Percentiles rank a stretch among this genome's conserved stretches.
These are phyloP conservation scores for Ranitomeya variabilis DNA, from an alignment of 2,113 vertebrate genomes.

Conservation along the genomic window DNA sequence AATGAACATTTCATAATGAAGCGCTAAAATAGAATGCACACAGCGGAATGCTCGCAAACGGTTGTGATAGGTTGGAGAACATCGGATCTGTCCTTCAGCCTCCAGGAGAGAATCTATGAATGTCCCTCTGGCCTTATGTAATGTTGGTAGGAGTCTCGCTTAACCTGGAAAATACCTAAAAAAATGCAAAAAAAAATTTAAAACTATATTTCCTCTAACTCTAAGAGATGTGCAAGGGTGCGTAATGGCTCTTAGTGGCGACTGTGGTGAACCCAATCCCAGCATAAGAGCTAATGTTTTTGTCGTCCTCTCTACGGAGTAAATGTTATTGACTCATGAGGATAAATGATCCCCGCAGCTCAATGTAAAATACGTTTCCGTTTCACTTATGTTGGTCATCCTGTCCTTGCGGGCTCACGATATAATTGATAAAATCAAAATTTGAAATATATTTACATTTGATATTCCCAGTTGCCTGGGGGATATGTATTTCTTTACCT, in stretches of 20 bases:
- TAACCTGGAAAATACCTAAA: too few species aligned
- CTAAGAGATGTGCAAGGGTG: neutral
- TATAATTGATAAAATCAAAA: constrained; percentile 48
- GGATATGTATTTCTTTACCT: constrained; percentile 25
- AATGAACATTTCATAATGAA: neutral
- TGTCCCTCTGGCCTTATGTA: too few species aligned
- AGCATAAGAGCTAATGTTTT: neutral
- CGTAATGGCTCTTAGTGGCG: neutral
- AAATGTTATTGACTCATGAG: constrained; percentile 36
- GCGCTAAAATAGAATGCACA: too few species aligned
- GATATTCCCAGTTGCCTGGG: constrained; percentile 51
- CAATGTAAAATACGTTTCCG: constrained; percentile 34
- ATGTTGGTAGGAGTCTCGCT: too few species aligned
- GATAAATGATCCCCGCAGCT: constrained; percentile 20
- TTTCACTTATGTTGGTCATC: constrained; percentile 24
- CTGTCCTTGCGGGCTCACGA: constrained; percentile 11
- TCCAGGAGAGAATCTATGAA: too few species aligned
- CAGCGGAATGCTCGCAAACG: too few species aligned
- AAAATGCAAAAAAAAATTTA: neutral
- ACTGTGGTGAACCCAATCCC: neutral
- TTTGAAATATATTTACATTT: constrained; percentile 48
- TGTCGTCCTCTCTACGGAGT: neutral
- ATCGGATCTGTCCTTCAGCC: too few species aligned
- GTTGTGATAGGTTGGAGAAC: too few species aligned
- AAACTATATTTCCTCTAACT: neutral